Percentiles rank a stretch among this genome's conserved stretches.
phyloP scores from a whole-genome alignment of 2,113 vertebrate genomes.

The Dissostichus mawsoni region DNA sequence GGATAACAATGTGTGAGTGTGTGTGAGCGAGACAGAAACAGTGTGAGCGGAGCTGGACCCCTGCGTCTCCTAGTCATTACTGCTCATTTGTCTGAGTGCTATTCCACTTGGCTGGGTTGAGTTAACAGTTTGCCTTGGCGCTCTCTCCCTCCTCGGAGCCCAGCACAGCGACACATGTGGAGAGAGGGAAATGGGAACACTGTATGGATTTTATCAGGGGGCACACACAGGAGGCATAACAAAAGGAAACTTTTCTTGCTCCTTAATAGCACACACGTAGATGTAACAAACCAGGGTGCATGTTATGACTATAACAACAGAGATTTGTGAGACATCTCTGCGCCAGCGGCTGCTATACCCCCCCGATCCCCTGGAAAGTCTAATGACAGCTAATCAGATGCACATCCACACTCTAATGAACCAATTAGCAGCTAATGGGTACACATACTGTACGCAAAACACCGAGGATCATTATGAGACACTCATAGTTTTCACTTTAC shows the following conservation, averaged over 20 bases:
- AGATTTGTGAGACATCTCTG: constrained; percentile 25
- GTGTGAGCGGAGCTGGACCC: constrained; percentile 66
- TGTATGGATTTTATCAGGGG: constrained; percentile 19
- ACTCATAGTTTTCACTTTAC: constrained; percentile 46
- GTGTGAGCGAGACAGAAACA: constrained; percentile 48
- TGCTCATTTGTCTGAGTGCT: constrained; percentile 82
- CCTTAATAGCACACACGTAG: background rate
- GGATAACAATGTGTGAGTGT: constrained; percentile 37
- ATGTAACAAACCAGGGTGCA: background rate
- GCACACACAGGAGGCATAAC: background rate
- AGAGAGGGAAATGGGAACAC: constrained; percentile 48
- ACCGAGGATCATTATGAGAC: constrained; percentile 49
- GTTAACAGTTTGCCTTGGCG: constrained; percentile 75
- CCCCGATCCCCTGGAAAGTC: constrained; percentile 59
- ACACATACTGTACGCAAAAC: constrained; percentile 55
- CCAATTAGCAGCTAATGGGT: constrained; percentile 74
- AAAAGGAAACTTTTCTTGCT: constrained; percentile 18
- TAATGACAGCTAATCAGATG: constrained; percentile 77
- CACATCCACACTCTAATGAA: constrained; percentile 74
- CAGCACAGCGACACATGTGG: constrained; percentile 59
- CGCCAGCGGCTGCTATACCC: constrained; percentile 44
- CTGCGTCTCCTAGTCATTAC: constrained; percentile 75
- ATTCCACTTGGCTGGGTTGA: constrained; percentile 80
- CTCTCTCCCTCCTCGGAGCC: constrained; percentile 60
- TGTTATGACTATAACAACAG: background rate